Percentiles rank a stretch among this genome's conserved stretches.
Evolutionary conservation across 2,113 vertebrate species (phyloP).

Genomic region (Corapipo altera): DNA sequence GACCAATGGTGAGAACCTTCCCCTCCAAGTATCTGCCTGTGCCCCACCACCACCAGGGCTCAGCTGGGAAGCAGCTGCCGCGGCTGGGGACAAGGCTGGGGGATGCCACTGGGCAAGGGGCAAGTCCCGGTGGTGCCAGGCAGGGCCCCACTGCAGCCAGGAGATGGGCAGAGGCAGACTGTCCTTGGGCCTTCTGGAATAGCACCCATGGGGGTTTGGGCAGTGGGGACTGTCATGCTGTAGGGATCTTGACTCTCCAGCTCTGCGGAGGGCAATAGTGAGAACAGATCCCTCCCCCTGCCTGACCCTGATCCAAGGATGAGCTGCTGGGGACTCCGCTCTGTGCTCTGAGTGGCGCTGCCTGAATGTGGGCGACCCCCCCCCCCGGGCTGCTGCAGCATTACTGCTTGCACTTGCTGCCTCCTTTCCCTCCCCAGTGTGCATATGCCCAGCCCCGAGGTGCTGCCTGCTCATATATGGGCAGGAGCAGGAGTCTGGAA

Average conservation of each 20-base stretch:
- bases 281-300: background rate
- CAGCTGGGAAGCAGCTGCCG: background rate
- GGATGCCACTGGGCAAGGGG: background rate
- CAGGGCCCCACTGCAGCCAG: background rate
- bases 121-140: rapidly evolving
- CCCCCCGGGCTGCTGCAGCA: background rate
- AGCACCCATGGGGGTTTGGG: background rate
- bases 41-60: background rate
- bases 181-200: background rate
- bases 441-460: background rate
- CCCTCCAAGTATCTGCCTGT: background rate
- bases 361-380: background rate
- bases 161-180: background rate
- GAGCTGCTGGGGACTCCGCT: background rate
- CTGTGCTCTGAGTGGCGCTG: background rate
- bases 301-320: background rate
- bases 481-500: constrained; percentile 69
- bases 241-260: background rate
- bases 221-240: background rate
- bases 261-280: too few relatives aligned
- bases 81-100: background rate
- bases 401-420: background rate
- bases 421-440: background rate
- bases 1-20: constrained; percentile 79
- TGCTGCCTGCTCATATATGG: constrained; percentile 73